Evolutionary conservation across 2,113 vertebrate genomes (phyloP).

Genomic region (Eonycteris spelaea): DNA sequence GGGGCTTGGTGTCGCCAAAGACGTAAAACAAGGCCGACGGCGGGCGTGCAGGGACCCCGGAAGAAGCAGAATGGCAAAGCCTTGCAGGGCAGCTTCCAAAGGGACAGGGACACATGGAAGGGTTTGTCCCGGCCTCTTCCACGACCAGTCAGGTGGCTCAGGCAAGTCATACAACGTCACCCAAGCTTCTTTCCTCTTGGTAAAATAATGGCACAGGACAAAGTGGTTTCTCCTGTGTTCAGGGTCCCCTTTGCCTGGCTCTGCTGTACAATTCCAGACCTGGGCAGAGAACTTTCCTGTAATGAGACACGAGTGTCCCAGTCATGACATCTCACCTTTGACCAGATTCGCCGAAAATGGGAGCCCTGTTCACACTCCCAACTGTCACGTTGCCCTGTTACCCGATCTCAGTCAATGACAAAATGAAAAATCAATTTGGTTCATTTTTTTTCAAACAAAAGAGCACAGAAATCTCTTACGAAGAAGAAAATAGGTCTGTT

Average conservation of each 20-base stretch:
- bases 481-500: conserved; percentile 30
- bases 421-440: conserved; percentile 54
- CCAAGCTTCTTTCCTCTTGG: neutral
- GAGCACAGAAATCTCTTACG: conserved; percentile 59
- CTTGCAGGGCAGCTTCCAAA: neutral
- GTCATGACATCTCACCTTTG: fast-evolving
- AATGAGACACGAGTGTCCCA: fast-evolving
- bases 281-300: neutral
- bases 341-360: fast-evolving
- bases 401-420: neutral
- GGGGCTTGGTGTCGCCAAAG: neutral
- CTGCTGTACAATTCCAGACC: neutral
- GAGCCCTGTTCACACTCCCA: fast-evolving
- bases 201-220: neutral
- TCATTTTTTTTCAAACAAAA: conserved; percentile 65
- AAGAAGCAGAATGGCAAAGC: no score
- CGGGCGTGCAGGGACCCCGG: fast-evolving
- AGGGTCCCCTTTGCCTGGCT: neutral
- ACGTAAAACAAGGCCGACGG: neutral
- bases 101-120: neutral
- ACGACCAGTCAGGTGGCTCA: fast-evolving
- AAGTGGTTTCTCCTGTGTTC: neutral
- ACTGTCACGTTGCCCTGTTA: neutral
- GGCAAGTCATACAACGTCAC: neutral
- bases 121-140: neutral